Percentiles rank a stretch among this genome's conserved stretches.
These are phyloP conservation scores for Sarcophaga variegata DNA, from an alignment of 2,888 invertebrate genomes.

Conservation along the genomic window DNA sequence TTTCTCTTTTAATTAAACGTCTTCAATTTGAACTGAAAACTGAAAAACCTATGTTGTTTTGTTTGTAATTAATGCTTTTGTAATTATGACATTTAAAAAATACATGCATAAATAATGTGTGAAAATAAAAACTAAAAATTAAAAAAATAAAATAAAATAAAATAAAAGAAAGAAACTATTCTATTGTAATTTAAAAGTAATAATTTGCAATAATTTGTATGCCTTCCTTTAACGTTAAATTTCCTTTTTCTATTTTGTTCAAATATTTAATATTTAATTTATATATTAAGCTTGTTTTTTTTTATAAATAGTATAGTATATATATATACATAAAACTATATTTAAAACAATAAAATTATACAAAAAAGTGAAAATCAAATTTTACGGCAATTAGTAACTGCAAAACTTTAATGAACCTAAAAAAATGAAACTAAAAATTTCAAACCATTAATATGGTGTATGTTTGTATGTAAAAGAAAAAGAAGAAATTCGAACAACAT, in stretches of 20 bases:
- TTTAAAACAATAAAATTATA: slow-evolving; percentile 47
- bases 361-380: slow-evolving; percentile 15
- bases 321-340: slow-evolving; percentile 19
- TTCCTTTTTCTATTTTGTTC: slow-evolving; percentile 17
- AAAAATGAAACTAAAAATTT: slow-evolving; percentile 38
- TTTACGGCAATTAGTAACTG: slow-evolving; percentile 60
- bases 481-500: neutral
- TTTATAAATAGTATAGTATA: slow-evolving; percentile 20
- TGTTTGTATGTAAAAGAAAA: neutral
- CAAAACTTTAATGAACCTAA: slow-evolving; percentile 27
- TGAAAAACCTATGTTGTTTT: neutral
- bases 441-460: neutral
- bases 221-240: slow-evolving; percentile 53
- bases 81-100: slow-evolving; percentile 2
- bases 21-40: slow-evolving; percentile 7
- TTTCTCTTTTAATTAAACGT: too few relatives aligned
- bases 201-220: slow-evolving; percentile 66
- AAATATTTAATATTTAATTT: slow-evolving; percentile 52
- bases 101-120: neutral
- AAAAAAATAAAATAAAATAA: neutral
- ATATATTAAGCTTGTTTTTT: slow-evolving; percentile 65
- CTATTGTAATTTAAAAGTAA: slow-evolving; percentile 40
- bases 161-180: slow-evolving; percentile 38
- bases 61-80: neutral
- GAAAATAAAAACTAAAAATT: neutral